Conservation (phyloP, 2,113 vertebrate genomes). For the Poecilia latipinna region DNA sequence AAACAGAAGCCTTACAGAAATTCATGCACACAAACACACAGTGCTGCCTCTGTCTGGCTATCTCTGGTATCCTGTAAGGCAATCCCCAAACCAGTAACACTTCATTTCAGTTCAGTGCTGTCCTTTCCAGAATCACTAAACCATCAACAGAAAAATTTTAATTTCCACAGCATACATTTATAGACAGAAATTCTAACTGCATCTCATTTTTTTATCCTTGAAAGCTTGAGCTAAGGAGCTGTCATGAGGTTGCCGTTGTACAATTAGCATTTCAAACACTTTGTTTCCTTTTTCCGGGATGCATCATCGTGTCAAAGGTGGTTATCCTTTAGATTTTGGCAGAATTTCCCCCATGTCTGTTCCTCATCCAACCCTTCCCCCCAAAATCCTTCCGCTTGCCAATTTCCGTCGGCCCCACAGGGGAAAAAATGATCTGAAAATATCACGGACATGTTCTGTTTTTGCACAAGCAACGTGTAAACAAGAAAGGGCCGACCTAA, state of each 20-base stretch:
- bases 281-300: background rate
- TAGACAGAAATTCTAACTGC: conserved; percentile 15
- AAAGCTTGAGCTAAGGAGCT: background rate
- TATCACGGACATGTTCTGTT: conserved; percentile 20
- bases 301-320: conserved; percentile 2
- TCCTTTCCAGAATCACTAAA: conserved; percentile 16
- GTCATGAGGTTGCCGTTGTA: background rate
- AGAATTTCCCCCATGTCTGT: conserved; percentile 1
- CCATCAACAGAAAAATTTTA: background rate
- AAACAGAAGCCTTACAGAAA: conserved; percentile 57
- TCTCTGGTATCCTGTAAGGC: conserved; percentile 66
- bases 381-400: conserved; percentile 32
- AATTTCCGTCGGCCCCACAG: conserved; percentile 7
- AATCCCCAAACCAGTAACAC: conserved; percentile 36
- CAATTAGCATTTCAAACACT: background rate
- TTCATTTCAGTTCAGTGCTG: conserved; percentile 39
- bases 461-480: conserved; percentile 7
- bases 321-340: conserved; percentile 9
- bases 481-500: conserved; percentile 18
- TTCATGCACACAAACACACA: conserved; percentile 46
- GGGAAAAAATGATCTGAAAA: conserved; percentile 50
- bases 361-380: background rate
- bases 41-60: conserved; percentile 44
- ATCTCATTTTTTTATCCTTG: conserved; percentile 14
- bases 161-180: conserved; percentile 23